Evolutionary conservation across 2,888 invertebrate genomes (phyloP).

Genomic region (Spisula solida): DNA sequence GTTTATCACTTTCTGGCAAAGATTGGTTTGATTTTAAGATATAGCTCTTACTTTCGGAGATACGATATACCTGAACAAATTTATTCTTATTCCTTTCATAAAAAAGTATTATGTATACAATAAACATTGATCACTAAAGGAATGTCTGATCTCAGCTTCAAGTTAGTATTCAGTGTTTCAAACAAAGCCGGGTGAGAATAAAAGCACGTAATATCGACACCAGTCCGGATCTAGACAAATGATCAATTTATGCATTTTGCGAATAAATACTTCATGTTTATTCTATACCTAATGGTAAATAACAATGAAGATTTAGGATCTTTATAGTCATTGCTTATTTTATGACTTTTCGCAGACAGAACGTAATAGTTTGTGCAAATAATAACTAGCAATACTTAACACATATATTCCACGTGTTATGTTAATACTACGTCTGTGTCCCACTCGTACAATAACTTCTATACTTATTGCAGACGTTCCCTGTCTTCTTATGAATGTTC

Average conservation of each 20-base stretch:
- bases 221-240: slow-evolving; percentile 1
- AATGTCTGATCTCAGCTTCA: not conserved
- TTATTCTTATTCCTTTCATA: not conserved
- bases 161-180: slow-evolving; percentile 4
- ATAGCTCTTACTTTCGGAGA: not conserved
- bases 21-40: no score
- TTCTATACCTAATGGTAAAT: not conserved
- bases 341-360: not conserved
- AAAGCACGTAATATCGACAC: slow-evolving; percentile 10
- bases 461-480: not conserved
- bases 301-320: not conserved
- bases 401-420: slow-evolving; percentile 9
- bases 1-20: no score
- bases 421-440: slow-evolving; percentile 10
- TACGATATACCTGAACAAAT: not conserved
- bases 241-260: slow-evolving; percentile 15
- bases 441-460: not conserved
- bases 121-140: not conserved
- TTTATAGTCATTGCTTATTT: not conserved
- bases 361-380: slow-evolving; percentile 15
- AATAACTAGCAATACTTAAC: slow-evolving; percentile 7
- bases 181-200: not conserved
- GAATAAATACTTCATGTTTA: slow-evolving; percentile 23
- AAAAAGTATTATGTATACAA: not conserved
- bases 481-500: slow-evolving; percentile 14